Percentiles rank a stretch among this genome's conserved stretches.
Conservation (phyloP, 2,888 invertebrate species). For the Lumbricus terrestris region DNA sequence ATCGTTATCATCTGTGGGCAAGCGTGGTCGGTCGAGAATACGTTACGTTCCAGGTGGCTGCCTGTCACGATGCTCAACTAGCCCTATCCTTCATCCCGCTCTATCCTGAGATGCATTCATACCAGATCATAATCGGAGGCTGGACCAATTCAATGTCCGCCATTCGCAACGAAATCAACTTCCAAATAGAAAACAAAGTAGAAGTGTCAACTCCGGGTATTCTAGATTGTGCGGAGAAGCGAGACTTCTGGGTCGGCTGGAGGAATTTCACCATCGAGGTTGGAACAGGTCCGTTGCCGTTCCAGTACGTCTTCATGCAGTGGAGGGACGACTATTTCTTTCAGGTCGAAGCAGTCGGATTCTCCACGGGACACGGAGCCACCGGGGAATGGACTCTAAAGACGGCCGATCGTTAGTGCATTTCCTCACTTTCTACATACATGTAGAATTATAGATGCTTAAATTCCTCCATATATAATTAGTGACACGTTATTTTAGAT, state of each 20-base stretch:
- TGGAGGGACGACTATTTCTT: background rate
- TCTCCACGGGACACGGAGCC: conserved; percentile 16
- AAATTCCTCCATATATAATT: too few relatives aligned
- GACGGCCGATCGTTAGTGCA: background rate
- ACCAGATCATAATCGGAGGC: conserved; percentile 30
- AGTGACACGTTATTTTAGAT: too few relatives aligned
- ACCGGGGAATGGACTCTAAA: conserved; percentile 13
- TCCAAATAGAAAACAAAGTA: background rate
- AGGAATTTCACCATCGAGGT: background rate
- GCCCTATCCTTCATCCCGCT: conserved; percentile 11
- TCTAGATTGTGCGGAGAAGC: conserved; percentile 12
- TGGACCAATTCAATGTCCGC: conserved; percentile 22
- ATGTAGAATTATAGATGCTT: too few relatives aligned
- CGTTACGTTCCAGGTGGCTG: conserved; percentile 25
- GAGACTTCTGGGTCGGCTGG: conserved; percentile 29
- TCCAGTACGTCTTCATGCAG: conserved; percentile 14
- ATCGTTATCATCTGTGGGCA: conserved; percentile 16
- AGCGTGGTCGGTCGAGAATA: conserved; percentile 12
- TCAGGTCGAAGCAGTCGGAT: background rate
- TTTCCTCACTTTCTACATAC: background rate
- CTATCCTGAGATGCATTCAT: background rate
- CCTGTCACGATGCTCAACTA: conserved; percentile 25
- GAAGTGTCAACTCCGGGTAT: conserved; percentile 9
- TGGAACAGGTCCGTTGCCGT: background rate
- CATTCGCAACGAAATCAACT: conserved; percentile 16